Evolutionary conservation across 2,888 invertebrate genomes (phyloP), one percentile per base, ranked within the genome.

Genomic region (Tineola bisselliella): DNA sequence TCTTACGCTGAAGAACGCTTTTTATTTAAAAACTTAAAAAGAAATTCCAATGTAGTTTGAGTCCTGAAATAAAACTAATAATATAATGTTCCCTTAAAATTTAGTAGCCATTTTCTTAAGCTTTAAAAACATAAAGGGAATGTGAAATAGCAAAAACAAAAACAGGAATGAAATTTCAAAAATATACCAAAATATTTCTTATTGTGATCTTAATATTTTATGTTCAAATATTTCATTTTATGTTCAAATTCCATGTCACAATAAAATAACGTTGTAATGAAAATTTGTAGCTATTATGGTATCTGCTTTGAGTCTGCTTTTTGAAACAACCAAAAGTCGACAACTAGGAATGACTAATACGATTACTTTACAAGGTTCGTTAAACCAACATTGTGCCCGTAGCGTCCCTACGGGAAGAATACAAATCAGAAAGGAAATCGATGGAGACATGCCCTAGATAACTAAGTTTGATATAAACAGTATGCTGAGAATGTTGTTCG

Each of bases 1-100:
- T 74, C 77, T 74, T 60, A 69, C 69, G 74, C 71, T 71, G 70
- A 67, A 67, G 67, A 66, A 65, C 62, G 70, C 65, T 70, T 71
- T 72, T 61, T 57, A 58, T 19, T 33, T 33, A 33, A 58, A 58
- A 58, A 58, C 58, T 33, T 58, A 58, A 58, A 58, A 33, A 58
- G 58, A 31, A 58, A 58, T 58, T 58, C 58, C 58, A 33, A 11
- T 56, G 19, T 25, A 19, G 25, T 19, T 15, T n/a, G 19, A 58
- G 58, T 30, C 58, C 33, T 4, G 33, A 33, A 58, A 58, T 33
- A 33, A 33, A 58, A 58, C 58, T 17, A 58, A 58, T 17, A 54
- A 25, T 25, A 54, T 48, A 48, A 48, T 48, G 38, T 38, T 38
- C 38, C n/a, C 1, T 38, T 12, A 38, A 38, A 38, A 38, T 38